Percentiles rank a stretch among this genome's conserved stretches.
Evolutionary conservation across 2,113 vertebrate genomes (phyloP).

Genomic region (Sinocyclocheilus grahami): DNA sequence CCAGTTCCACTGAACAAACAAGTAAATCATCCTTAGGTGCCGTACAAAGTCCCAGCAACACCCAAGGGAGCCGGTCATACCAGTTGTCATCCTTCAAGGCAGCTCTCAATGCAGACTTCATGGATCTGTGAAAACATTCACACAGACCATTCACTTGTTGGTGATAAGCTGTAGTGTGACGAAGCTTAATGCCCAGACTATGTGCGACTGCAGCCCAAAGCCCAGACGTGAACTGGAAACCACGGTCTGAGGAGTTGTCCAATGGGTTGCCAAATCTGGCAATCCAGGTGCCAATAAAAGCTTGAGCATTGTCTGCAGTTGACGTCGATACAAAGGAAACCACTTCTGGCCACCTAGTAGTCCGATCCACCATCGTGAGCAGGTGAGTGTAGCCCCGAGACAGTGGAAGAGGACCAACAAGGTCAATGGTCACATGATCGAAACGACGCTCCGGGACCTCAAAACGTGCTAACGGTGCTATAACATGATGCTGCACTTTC

Average conservation of each 20-base stretch:
- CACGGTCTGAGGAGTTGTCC: constrained; percentile 3
- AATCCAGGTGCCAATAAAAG: neutral
- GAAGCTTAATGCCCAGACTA: neutral
- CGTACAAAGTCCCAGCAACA: neutral
- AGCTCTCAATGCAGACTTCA: constrained; percentile 12
- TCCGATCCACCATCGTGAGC: neutral
- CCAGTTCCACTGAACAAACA: neutral
- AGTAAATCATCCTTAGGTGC: constrained; percentile 2
- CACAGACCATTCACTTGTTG: neutral
- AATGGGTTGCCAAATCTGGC: constrained; percentile 13
- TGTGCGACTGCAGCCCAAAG: neutral
- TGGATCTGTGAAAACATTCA: neutral
- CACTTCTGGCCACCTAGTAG: neutral
- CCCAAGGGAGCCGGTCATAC: neutral
- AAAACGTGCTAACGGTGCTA: neutral
- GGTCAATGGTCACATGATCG: neutral
- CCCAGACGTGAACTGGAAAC: constrained; percentile 12
- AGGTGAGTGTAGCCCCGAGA: neutral
- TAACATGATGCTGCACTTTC: neutral
- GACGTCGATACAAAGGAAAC: neutral
- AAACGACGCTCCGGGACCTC: neutral
- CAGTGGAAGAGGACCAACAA: neutral
- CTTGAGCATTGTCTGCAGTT: no score
- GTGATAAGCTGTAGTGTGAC: constrained; percentile 26
- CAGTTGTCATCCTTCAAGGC: neutral